Percentiles rank a stretch among this genome's conserved stretches.
phyloP scores from a whole-genome alignment of 92 coral and sea anemone genomes.

The Actinernus sp. region DNA sequence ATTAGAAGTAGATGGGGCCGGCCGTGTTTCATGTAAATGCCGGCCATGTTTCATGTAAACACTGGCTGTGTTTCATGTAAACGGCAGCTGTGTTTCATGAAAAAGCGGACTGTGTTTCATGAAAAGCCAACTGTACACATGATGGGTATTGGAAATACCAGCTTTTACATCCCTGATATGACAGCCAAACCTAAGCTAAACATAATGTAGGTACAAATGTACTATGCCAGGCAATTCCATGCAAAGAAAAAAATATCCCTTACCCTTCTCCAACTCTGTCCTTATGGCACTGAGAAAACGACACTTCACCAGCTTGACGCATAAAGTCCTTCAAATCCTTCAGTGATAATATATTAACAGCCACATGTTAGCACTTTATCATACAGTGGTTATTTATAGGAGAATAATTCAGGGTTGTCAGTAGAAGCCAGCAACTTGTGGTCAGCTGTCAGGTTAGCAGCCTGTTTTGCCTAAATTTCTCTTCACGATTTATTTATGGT shows the following conservation, averaged over 20 bases:
- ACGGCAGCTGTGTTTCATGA: too few species aligned
- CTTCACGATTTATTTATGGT: too few species aligned
- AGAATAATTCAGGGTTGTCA: not conserved
- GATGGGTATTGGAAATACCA: too few species aligned
- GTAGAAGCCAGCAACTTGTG: too few species aligned
- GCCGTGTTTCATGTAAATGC: too few species aligned
- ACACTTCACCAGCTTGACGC: conserved; percentile 99
- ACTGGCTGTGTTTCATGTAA: too few species aligned
- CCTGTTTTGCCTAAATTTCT: too few species aligned
- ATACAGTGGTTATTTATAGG: not conserved
- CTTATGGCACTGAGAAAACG: conserved; percentile 96
- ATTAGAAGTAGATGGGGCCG: too few species aligned
- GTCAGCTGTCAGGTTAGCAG: too few species aligned
- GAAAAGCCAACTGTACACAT: not conserved
- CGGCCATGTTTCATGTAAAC: too few species aligned
- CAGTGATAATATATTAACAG: not conserved
- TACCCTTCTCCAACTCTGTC: conserved; percentile 99
- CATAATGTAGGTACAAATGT: conserved; percentile 16
- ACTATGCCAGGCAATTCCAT: conserved; percentile 38
- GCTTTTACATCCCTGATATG: too few species aligned
- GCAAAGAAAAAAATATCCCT: conserved; percentile 21
- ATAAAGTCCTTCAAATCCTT: conserved; percentile 98
- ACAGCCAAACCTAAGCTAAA: conserved; percentile 2
- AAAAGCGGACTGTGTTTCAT: not conserved
- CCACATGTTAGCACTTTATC: not conserved